Evolutionary conservation across 1,140 invertebrate species (phyloP).

Genomic region (Harpegnathos saltator): DNA sequence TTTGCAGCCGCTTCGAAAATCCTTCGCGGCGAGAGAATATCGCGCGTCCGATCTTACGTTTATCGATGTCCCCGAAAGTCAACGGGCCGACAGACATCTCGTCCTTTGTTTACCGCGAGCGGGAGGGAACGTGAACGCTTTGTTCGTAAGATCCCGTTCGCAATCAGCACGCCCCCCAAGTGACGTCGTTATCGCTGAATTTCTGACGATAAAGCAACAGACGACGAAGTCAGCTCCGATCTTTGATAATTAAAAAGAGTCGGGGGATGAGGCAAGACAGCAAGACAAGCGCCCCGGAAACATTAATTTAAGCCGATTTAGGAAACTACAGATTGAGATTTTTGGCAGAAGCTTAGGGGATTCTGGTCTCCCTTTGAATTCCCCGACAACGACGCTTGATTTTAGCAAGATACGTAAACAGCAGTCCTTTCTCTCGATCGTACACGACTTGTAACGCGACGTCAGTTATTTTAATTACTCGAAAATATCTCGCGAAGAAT

Average conservation of each 20-base stretch:
- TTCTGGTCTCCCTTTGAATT: too few species aligned
- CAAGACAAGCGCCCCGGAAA: neutral
- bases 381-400: too few species aligned
- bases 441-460: too few species aligned
- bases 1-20: constrained; percentile 29
- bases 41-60: constrained; percentile 32
- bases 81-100: neutral
- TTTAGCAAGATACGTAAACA: too few species aligned
- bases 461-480: too few species aligned
- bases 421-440: too few species aligned
- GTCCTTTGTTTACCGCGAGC: constrained; percentile 24
- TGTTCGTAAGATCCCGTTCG: constrained; percentile 23
- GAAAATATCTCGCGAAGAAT: too few species aligned
- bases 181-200: constrained; percentile 26
- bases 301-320: constrained; percentile 12
- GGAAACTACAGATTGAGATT: neutral
- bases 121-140: neutral
- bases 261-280: neutral
- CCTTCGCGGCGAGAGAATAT: neutral
- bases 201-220: constrained; percentile 34
- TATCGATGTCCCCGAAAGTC: constrained; percentile 40
- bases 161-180: constrained; percentile 11
- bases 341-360: too few species aligned
- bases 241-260: constrained; percentile 36
- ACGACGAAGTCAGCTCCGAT: constrained; percentile 12